Evolutionary conservation across 92 coral and sea anemone species (phyloP).

Genomic region (Siderastrea radians): DNA sequence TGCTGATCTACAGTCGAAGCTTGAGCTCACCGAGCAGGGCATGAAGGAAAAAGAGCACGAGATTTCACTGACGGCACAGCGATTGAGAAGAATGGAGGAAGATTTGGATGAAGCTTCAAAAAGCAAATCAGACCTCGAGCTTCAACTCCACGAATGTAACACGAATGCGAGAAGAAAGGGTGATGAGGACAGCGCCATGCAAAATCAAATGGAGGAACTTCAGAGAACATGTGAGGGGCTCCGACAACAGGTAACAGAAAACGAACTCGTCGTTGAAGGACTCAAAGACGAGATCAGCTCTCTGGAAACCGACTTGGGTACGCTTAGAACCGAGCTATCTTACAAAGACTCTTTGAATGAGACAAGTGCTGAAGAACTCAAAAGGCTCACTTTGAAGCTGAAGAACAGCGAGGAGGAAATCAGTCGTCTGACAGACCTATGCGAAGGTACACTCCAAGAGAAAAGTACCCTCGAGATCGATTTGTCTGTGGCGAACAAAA

Average conservation of each 20-base stretch:
- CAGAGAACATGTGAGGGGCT: slow-evolving; percentile 82
- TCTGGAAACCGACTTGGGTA: slow-evolving; percentile 77
- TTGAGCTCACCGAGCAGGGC: slow-evolving; percentile 64
- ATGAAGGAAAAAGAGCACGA: slow-evolving; percentile 78
- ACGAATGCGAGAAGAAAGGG: slow-evolving; percentile 63
- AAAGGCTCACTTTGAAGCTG: slow-evolving; percentile 74
- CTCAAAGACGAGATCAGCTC: slow-evolving; percentile 86
- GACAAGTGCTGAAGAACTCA: slow-evolving; percentile 81
- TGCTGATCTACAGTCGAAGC: slow-evolving; percentile 75
- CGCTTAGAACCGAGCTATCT: slow-evolving; percentile 74
- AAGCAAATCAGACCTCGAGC: slow-evolving; percentile 72
- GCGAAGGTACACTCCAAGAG: slow-evolving; percentile 75
- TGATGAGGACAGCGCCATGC: slow-evolving; percentile 72
- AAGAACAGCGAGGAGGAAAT: slow-evolving; percentile 82
- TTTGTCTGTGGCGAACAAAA: slow-evolving; percentile 82
- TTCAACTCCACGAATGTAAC: slow-evolving; percentile 67
- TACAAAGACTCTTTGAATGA: slow-evolving; percentile 79
- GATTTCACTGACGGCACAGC: slow-evolving; percentile 68
- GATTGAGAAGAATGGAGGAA: slow-evolving; percentile 76
- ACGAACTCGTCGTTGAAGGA: slow-evolving; percentile 80
- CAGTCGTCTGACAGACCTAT: slow-evolving; percentile 70
- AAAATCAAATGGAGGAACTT: slow-evolving; percentile 83
- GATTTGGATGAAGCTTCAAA: slow-evolving; percentile 77
- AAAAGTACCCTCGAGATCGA: slow-evolving; percentile 83
- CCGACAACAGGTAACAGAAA: slow-evolving; percentile 78